phyloP scores from a whole-genome alignment of 2,888 invertebrate genomes.

The Candidula unifasciata region DNA sequence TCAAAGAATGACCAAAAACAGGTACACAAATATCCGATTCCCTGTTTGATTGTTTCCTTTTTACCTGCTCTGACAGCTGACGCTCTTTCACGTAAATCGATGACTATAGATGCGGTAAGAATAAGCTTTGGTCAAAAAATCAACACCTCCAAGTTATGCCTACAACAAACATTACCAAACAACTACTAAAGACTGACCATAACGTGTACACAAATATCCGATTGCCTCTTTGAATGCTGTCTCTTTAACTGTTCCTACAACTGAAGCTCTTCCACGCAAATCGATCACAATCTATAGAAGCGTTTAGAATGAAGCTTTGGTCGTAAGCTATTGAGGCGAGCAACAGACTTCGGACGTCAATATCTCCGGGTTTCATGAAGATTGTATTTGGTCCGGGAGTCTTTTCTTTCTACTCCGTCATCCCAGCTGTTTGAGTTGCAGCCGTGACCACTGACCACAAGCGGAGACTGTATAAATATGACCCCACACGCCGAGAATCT shows the following conservation, averaged over 20 bases:
- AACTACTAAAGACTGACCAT: not conserved
- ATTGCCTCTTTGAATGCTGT: not conserved
- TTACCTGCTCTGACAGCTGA: not conserved
- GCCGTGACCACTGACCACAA: constrained; percentile 11
- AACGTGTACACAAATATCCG: not conserved
- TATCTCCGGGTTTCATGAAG: constrained; percentile 14
- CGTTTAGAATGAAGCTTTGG: constrained; percentile 37
- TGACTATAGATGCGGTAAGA: constrained; percentile 40
- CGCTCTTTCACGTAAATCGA: constrained; percentile 30
- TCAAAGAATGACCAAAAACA: not conserved
- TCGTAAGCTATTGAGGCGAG: constrained; percentile 43
- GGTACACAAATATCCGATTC: not conserved
- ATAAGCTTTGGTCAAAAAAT: constrained; percentile 4
- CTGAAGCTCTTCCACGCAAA: constrained; percentile 19
- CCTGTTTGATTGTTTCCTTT: not conserved
- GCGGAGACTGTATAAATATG: constrained; percentile 36
- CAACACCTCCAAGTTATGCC: not conserved
- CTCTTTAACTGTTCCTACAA: not conserved
- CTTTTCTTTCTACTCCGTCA: not conserved
- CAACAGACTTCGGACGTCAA: constrained; percentile 43
- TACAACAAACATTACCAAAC: not conserved
- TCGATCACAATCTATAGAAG: constrained; percentile 42
- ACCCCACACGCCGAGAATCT: not conserved
- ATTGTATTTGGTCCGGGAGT: constrained; percentile 19
- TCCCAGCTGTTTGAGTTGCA: not conserved